These are phyloP conservation scores for Chaetura pelagica DNA, from an alignment of 2,113 vertebrate species.

Conservation along the genomic window DNA sequence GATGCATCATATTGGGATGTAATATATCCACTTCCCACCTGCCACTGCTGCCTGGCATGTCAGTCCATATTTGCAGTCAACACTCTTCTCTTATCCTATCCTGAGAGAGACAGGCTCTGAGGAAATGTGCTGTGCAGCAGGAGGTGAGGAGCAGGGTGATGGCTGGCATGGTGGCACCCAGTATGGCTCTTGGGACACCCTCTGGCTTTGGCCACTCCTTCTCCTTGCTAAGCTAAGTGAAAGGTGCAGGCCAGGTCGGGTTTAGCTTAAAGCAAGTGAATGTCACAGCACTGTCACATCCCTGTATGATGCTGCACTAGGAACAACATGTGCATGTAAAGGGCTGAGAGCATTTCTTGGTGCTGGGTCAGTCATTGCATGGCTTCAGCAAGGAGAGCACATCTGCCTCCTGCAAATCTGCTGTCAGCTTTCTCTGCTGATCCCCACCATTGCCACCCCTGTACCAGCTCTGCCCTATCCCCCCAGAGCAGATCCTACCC, in stretches of 20 bases:
- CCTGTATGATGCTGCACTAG: not conserved
- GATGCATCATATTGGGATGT: not conserved
- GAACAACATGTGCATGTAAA: rapidly evolving
- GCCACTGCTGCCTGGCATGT: not conserved
- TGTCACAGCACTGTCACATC: not conserved
- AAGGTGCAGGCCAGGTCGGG: not conserved
- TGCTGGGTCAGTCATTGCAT: not conserved
- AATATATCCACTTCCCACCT: not conserved
- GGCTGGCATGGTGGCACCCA: not conserved
- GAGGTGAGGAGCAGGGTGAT: not conserved
- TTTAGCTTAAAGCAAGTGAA: not conserved
- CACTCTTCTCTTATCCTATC: not conserved
- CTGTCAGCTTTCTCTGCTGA: not conserved
- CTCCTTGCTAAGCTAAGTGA: not conserved
- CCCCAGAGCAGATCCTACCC: not conserved
- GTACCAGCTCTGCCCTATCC: not conserved
- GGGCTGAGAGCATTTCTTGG: not conserved
- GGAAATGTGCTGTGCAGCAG: rapidly evolving
- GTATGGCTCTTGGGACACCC: not conserved
- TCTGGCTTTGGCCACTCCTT: not conserved
- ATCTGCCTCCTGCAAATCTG: not conserved
- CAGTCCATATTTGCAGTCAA: not conserved
- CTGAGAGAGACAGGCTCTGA: not conserved
- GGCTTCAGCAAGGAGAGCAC: not conserved
- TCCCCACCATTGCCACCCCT: not conserved